phyloP scores from a whole-genome alignment of 1,140 invertebrate genomes.

The Dufourea novaeangliae region DNA sequence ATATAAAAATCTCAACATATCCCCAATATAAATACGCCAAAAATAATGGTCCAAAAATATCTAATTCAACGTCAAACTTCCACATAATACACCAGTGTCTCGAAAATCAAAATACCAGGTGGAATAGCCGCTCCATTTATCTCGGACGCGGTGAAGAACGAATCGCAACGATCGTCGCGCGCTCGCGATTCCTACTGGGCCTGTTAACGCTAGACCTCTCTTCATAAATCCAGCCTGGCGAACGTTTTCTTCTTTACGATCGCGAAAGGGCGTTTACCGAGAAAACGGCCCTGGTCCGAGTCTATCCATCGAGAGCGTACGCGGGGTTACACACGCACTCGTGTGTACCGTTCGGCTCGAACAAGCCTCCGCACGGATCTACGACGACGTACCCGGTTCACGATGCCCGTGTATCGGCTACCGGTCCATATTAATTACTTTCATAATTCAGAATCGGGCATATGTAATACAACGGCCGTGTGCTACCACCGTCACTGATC shows the following conservation, averaged over 20 bases:
- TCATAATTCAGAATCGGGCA: slow-evolving; percentile 59
- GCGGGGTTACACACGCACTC: not conserved
- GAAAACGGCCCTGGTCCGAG: not conserved
- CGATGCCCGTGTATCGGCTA: slow-evolving; percentile 34
- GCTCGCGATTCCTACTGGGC: not conserved
- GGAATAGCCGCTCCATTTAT: too few species aligned
- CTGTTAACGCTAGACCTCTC: slow-evolving; percentile 31
- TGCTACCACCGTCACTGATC: too few species aligned
- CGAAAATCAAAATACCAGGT: too few species aligned
- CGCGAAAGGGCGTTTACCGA: not conserved
- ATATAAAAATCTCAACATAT: too few species aligned
- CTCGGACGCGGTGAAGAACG: too few species aligned
- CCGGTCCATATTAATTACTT: slow-evolving; percentile 61
- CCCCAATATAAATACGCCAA: too few species aligned
- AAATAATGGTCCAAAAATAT: too few species aligned
- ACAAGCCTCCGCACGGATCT: slow-evolving; percentile 35
- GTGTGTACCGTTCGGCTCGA: slow-evolving; percentile 19
- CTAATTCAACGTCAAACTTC: too few species aligned
- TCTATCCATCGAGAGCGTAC: slow-evolving; percentile 47
- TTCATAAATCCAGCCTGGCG: slow-evolving; percentile 49
- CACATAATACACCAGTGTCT: too few species aligned
- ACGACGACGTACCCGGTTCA: slow-evolving; percentile 27
- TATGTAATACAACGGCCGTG: slow-evolving; percentile 36
- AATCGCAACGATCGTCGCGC: too few species aligned
- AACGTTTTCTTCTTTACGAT: slow-evolving; percentile 43